phyloP scores from a whole-genome alignment of 2,113 vertebrate species.

The Lichenostomus cassidix region DNA sequence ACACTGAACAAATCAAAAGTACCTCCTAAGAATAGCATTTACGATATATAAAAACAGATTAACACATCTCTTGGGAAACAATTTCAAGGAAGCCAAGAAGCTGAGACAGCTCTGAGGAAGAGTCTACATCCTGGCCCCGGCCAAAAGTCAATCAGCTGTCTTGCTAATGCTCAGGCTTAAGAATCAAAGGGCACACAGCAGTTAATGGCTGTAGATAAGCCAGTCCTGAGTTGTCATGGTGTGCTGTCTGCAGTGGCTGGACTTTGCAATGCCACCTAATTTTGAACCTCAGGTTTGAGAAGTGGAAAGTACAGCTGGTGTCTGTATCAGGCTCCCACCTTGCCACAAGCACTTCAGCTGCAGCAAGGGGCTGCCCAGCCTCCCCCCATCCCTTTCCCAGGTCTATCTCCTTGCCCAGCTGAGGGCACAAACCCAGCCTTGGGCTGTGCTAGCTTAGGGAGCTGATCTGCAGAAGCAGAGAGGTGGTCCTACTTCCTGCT shows the following conservation, averaged over 20 bases:
- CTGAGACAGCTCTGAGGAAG: not conserved
- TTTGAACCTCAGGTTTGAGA: not conserved
- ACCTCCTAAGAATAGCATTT: not conserved
- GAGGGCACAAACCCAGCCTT: not conserved
- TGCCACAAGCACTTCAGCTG: not conserved
- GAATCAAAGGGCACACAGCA: not conserved
- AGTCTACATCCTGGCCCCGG: not conserved
- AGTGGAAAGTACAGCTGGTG: not conserved
- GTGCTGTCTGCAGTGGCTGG: not conserved
- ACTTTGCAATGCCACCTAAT: not conserved
- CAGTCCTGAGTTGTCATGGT: not conserved
- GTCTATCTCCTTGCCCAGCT: not conserved
- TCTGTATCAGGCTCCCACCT: not conserved
- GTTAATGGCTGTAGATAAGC: not conserved
- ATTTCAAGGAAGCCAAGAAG: not conserved
- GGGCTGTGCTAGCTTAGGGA: not conserved
- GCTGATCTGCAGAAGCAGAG: not conserved
- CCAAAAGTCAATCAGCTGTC: not conserved
- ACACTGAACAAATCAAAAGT: not conserved
- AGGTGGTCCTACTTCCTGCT: not conserved
- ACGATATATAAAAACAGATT: not conserved
- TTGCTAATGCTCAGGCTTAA: not conserved
- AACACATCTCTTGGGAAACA: not conserved
- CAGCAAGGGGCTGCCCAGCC: not conserved
- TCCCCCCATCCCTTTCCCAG: no score